A percentile compares a stretch with the other conserved stretches of the same genome.
Conservation (phyloP, 2,888 invertebrate genomes). For the Synanthedon vespiformis region DNA sequence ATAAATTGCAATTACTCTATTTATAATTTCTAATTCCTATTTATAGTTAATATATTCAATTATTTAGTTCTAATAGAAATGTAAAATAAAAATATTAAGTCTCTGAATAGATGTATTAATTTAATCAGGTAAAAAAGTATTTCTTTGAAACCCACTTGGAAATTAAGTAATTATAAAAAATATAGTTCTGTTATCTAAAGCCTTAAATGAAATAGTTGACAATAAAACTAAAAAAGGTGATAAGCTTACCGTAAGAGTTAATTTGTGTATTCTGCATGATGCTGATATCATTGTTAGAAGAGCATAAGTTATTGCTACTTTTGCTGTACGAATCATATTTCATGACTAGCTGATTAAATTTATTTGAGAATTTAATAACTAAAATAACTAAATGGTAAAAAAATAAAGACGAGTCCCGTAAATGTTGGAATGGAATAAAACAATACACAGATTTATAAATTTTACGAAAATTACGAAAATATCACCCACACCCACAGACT, state of each 20-base stretch:
- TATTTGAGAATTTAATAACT: too few species aligned
- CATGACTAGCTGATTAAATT: constrained; percentile 7
- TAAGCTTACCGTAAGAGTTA: constrained; percentile 44
- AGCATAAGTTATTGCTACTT: constrained; percentile 21
- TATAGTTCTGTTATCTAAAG: neutral
- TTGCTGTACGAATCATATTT: constrained; percentile 19
- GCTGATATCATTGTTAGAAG: constrained; percentile 27
- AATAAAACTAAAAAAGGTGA: constrained; percentile 2
- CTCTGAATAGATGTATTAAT: neutral
- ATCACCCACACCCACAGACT: too few species aligned
- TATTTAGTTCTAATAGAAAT: too few species aligned
- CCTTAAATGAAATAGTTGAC: neutral
- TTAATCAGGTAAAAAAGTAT: neutral
- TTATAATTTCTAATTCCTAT: too few species aligned
- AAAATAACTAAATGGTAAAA: too few species aligned
- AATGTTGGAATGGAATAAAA: too few species aligned
- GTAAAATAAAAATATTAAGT: neutral
- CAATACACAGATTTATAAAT: too few species aligned
- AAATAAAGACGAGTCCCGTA: too few species aligned
- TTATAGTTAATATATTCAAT: too few species aligned
- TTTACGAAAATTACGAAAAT: too few species aligned
- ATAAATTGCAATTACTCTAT: too few species aligned
- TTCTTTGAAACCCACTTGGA: neutral
- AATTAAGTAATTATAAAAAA: neutral
- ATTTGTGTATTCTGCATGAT: constrained; percentile 52